These are phyloP conservation scores for Pyxicephalus adspersus DNA, from an alignment of 2,113 vertebrate species.

Conservation along the genomic window DNA sequence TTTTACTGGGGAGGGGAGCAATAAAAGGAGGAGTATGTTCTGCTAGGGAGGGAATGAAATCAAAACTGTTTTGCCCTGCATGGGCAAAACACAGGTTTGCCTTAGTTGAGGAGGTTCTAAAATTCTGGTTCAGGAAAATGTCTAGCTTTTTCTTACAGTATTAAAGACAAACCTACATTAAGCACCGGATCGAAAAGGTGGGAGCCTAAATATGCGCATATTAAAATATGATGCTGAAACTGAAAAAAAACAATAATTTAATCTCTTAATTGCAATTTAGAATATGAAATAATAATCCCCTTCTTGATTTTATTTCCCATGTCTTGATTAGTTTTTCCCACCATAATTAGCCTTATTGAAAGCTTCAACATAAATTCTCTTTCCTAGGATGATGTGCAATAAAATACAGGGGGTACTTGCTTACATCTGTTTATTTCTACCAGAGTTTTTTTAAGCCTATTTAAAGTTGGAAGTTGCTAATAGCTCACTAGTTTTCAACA, in stretches of 20 bases:
- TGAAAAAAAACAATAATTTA: slow-evolving; percentile 9
- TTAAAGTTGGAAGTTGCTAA: slow-evolving; percentile 55
- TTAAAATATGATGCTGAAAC: background rate
- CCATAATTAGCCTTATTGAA: slow-evolving; percentile 43
- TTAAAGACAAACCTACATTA: no score
- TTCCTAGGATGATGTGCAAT: slow-evolving; percentile 31
- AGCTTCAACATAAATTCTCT: background rate
- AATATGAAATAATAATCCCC: slow-evolving; percentile 36
- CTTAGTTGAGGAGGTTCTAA: no score
- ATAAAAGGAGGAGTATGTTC: no score
- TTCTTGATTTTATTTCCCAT: slow-evolving; percentile 42
- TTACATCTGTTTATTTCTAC: slow-evolving; percentile 51
- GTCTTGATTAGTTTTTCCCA: slow-evolving; percentile 33
- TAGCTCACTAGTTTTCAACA: slow-evolving; percentile 54
- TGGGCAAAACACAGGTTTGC: no score
- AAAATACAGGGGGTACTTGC: slow-evolving; percentile 50
- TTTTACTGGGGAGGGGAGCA: no score
- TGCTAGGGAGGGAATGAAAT: no score
- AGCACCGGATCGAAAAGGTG: background rate
- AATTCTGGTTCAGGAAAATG: no score
- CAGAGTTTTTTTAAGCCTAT: slow-evolving; percentile 42
- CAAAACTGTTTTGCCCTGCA: no score
- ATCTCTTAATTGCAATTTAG: slow-evolving; percentile 15
- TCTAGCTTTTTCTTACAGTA: no score
- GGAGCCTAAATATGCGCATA: background rate